phyloP scores from a whole-genome alignment of 2,797 vertebrate genomes.

The Acridotheres tristis region DNA sequence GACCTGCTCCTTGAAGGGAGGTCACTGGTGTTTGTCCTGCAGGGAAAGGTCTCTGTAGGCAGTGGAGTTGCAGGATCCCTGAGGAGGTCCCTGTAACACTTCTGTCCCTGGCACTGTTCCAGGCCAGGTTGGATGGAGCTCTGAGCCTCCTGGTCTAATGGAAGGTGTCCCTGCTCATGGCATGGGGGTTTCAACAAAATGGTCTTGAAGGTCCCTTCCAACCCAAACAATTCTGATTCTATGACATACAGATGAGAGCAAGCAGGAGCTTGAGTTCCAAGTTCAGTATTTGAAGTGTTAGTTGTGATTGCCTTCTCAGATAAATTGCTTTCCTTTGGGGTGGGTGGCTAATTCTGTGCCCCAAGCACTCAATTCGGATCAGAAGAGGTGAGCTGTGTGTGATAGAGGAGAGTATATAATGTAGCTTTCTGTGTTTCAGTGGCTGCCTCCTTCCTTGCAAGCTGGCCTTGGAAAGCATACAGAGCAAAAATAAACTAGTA shows the following conservation, averaged over 20 bases:
- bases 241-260: neutral
- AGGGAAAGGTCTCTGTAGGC: neutral
- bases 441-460: neutral
- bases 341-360: neutral
- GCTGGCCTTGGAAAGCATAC: neutral
- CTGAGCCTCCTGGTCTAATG: neutral
- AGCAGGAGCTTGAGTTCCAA: neutral
- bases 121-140: neutral
- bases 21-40: neutral
- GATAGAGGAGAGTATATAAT: neutral
- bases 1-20: neutral
- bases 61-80: neutral
- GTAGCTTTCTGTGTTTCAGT: neutral
- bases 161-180: neutral
- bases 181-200: neutral
- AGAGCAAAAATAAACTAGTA: neutral
- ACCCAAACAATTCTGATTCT: neutral
- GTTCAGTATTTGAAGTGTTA: neutral
- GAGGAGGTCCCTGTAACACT: neutral
- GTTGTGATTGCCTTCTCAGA: neutral
- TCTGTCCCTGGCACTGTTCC: neutral
- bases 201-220: neutral
- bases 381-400: neutral
- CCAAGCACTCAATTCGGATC: neutral
- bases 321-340: neutral